Evolutionary conservation across 1,140 invertebrate genomes (phyloP), one percentile per base, ranked within the genome.

Genomic region (Drosophila orosa): DNA sequence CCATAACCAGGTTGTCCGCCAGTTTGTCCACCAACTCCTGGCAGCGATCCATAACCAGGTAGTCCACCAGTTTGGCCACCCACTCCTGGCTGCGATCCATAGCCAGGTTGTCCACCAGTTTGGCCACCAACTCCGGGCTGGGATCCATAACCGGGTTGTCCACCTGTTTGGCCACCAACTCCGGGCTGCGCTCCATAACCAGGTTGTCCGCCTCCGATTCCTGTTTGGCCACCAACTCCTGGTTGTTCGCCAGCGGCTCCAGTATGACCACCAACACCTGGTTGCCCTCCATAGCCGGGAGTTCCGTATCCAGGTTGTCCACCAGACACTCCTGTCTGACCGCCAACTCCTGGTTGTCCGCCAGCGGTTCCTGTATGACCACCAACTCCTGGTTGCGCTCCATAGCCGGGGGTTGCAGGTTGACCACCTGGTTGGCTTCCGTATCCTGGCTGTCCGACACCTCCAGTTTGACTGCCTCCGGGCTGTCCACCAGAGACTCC

Each of bases 321-420:
- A 15, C 67, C 56, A 9, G 33, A n/a, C n/a, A n/a, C n/a, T n/a
- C n/a, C n/a, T n/a, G n/a, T n/a, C 5, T 37, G 13, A 37, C 12
- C 15, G 10, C 59, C 54, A 1, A 35, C 35, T 7, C 35, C 59
- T 2, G 35, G 10, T 13, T 67, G 67, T 1, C 42, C 58, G 4
- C 45, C 62, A n/a, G 40, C 56, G 6, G 19, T 22, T 6, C 62
- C 63, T 1, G 56, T 19, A 27, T 65, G 67, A 2, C 62, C 63
- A 3, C 54, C 68, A 13, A 12, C n/a, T 25, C 60, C 72, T n/a
- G 73, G 54, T 6, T 65, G 78, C 0, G 12, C 0, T 24, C 76
- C 74, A 8, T 52, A 47, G 6, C 74, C 68, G 13, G 42, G n/a
- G n/a, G n/a, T n/a, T n/a, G n/a, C n/a, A 15, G 72, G 50, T 10